These are phyloP conservation scores for Trichogramma pretiosum DNA, from an alignment of 1,140 invertebrate species.

Conservation along the genomic window DNA sequence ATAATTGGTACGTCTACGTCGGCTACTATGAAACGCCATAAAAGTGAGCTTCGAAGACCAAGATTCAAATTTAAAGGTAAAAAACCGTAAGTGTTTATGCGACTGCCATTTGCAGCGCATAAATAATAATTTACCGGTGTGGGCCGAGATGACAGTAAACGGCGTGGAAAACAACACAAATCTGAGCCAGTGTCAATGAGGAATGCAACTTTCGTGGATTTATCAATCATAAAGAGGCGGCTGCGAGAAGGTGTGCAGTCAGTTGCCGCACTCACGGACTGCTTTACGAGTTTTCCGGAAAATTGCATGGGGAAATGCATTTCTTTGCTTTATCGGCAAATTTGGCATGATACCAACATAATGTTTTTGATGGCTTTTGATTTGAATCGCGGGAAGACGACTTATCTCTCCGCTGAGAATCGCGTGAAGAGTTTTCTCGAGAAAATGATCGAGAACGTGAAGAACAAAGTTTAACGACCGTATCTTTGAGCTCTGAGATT, in stretches of 20 bases:
- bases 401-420: no score
- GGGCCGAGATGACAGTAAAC: neutral
- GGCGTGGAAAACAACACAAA: no score
- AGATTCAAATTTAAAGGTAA: constrained; percentile 17
- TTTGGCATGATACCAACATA: neutral
- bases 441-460: no score
- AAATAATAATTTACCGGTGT: constrained; percentile 8
- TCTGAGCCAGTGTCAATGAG: no score
- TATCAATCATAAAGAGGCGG: neutral
- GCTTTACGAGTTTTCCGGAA: neutral
- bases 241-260: neutral
- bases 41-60: constrained; percentile 17
- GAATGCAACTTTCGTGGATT: neutral
- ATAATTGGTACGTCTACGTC: constrained; percentile 14
- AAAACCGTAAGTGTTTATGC: constrained; percentile 23
- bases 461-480: no score
- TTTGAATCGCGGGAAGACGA: no score
- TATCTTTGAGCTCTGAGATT: no score
- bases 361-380: no score
- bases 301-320: no score
- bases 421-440: no score
- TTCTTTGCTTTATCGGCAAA: neutral
- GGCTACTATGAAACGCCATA: no score
- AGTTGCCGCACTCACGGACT: no score
- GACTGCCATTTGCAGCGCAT: constrained; percentile 21